Evolutionary conservation across 2,797 vertebrate genomes (phyloP), one percentile per base, ranked within the genome.

Genomic region (Adelosebastes latens): DNA sequence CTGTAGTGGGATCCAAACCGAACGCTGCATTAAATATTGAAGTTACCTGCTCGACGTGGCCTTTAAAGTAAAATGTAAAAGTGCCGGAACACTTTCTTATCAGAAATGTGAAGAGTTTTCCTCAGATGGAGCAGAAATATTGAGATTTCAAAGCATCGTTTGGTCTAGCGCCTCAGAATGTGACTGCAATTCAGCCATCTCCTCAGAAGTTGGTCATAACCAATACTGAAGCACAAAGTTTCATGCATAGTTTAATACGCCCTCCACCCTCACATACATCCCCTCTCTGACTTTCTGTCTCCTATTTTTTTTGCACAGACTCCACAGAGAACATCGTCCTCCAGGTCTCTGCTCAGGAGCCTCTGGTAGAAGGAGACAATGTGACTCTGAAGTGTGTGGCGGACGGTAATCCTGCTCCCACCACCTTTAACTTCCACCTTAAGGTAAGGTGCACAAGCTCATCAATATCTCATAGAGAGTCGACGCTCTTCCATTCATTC

Each of bases 351-450:
- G 79, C 94, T 84, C 94, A 94, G 82, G 95, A 88, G 9, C 95
- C 93, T 34, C 92, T 98, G 75, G 96, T 96, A 81, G 99, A 99
- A 93, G 98, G 98, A 4, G 97, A 96, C 93, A 97, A 97, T 81
- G 88, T 99, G 90, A 99, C 97, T 84, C 95, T 99, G 79, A 97
- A 96, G 88, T 99, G 98, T 90, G 93, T 93, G 58, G 98, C 98
- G 69, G 98, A 99, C 49, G 99, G 99, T 56, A 99, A 99, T 89
- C 98, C 98, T 8, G 94, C 97, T 85, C 99, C 98, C 1, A 94
- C 96, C 80, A 96, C 96, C 90, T 99, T 97, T 87, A 95, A 94
- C 91, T 99, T 99, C 95, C 93, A 97, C 90, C 91, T 98, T 66
- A 97, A 98, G 87, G 99, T 98, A 95, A 49, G 46, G 18, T 4